These are phyloP conservation scores for Jordanella pulchra DNA, from an alignment of 2,797 vertebrate species.

Conservation along the genomic window DNA sequence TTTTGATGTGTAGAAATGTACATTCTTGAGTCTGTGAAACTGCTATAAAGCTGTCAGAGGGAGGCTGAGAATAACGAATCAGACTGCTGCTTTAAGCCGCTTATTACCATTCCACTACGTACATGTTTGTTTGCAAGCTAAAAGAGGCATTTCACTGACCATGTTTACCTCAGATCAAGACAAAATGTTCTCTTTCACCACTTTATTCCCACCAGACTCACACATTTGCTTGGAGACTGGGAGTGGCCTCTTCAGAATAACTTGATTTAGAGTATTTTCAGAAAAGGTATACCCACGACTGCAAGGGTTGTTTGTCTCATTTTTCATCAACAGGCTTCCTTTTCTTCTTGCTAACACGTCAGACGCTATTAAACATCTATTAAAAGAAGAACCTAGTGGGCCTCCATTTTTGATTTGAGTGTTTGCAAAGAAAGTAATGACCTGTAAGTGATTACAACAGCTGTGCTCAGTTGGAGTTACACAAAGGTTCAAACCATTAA, in stretches of 20 bases:
- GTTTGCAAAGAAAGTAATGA: conserved; percentile 73
- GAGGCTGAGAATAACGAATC: conserved; percentile 58
- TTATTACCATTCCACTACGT: conserved; percentile 74
- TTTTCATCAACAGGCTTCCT: conserved; percentile 74
- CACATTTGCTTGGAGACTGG: conserved; percentile 45
- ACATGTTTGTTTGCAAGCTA: conserved; percentile 65
- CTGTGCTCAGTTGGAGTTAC: conserved; percentile 39
- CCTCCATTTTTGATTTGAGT: conserved; percentile 65
- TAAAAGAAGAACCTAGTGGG: conserved; percentile 71
- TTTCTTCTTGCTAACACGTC: conserved; percentile 71
- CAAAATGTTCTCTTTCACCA: conserved; percentile 66
- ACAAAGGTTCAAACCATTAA: conserved; percentile 51
- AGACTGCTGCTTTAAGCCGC: conserved; percentile 72
- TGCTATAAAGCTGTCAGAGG: conserved; percentile 48
- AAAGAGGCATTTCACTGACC: conserved; percentile 61
- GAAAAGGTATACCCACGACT: conserved; percentile 66
- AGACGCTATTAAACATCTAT: conserved; percentile 69
- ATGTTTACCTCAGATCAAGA: conserved; percentile 65
- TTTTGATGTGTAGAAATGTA: conserved; percentile 47
- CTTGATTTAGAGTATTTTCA: conserved; percentile 54
- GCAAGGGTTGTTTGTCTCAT: conserved; percentile 72
- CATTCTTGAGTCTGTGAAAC: conserved; percentile 58
- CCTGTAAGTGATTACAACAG: conserved; percentile 67
- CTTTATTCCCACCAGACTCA: conserved; percentile 39
- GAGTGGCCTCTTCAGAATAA: conserved; percentile 51